Evolutionary conservation across 1,140 invertebrate genomes (phyloP).

Genomic region (Pararge aegeria): DNA sequence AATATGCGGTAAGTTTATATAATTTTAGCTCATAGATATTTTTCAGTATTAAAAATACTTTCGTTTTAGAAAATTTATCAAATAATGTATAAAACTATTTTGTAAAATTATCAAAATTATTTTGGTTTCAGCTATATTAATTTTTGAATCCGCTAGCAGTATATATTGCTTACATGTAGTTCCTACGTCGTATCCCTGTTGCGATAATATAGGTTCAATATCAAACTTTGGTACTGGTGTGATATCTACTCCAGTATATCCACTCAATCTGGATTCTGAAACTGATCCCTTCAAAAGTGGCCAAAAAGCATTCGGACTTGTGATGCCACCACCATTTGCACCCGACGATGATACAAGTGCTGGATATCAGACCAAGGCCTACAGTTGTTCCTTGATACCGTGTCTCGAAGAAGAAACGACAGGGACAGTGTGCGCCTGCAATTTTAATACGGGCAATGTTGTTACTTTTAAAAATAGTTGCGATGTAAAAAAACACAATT

Average conservation of each 20-base stretch:
- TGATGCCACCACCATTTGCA: conserved; percentile 21
- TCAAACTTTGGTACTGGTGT: too few species aligned
- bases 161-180: conserved; percentile 2
- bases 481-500: conserved; percentile 46
- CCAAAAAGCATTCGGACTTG: conserved; percentile 23
- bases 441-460: conserved; percentile 46
- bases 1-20: conserved; percentile 3
- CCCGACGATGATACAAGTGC: conserved; percentile 27
- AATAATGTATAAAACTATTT: too few species aligned
- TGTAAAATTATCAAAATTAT: background rate
- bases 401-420: conserved; percentile 16
- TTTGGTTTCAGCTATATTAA: conserved; percentile 14
- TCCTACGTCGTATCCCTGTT: background rate
- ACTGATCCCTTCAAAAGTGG: conserved; percentile 18
- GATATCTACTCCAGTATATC: background rate
- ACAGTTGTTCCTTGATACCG: conserved; percentile 32
- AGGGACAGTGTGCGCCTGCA: conserved; percentile 43
- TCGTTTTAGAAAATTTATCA: too few species aligned
- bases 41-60: background rate
- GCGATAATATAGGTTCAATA: background rate
- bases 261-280: conserved; percentile 14
- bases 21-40: background rate
- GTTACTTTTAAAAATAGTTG: conserved; percentile 45
- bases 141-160: background rate
- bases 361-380: conserved; percentile 23